Evolutionary conservation across 2,113 vertebrate species (phyloP).

Genomic region (Noctilio leporinus): DNA sequence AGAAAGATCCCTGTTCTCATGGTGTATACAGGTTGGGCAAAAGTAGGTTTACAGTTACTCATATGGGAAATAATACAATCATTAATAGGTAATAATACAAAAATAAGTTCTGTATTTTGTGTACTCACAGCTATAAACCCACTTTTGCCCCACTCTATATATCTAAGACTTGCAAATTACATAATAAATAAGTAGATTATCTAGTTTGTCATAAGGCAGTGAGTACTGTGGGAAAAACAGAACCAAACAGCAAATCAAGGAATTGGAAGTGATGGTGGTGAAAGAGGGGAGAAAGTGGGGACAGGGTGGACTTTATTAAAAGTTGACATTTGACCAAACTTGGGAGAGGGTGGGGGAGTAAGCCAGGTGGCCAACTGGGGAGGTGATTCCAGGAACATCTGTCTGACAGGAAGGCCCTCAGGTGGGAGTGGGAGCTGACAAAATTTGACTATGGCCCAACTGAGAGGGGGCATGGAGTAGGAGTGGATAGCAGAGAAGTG

Average conservation of each 20-base stretch:
- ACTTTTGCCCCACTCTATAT: background rate
- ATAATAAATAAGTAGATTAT: background rate
- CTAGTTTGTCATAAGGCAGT: background rate
- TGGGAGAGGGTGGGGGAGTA: background rate
- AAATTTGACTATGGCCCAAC: fast-evolving
- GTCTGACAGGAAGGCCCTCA: background rate
- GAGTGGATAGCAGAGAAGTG: background rate
- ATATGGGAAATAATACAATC: background rate
- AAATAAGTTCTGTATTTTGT: background rate
- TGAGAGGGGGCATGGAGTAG: background rate
- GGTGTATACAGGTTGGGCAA: background rate
- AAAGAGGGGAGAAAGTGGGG: background rate
- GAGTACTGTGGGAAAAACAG: background rate
- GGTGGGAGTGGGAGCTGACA: no score
- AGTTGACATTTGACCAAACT: background rate
- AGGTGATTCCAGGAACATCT: no score
- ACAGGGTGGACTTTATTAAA: background rate
- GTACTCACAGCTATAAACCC: background rate
- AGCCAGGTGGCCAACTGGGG: background rate
- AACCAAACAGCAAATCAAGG: no score
- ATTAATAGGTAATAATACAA: background rate
- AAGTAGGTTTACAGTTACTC: background rate
- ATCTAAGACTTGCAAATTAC: background rate
- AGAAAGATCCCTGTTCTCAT: background rate
- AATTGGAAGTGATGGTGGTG: background rate